Base-by-base conservation (phyloP, 2,888 invertebrate genomes). In the Apoderus coryli region DNA sequence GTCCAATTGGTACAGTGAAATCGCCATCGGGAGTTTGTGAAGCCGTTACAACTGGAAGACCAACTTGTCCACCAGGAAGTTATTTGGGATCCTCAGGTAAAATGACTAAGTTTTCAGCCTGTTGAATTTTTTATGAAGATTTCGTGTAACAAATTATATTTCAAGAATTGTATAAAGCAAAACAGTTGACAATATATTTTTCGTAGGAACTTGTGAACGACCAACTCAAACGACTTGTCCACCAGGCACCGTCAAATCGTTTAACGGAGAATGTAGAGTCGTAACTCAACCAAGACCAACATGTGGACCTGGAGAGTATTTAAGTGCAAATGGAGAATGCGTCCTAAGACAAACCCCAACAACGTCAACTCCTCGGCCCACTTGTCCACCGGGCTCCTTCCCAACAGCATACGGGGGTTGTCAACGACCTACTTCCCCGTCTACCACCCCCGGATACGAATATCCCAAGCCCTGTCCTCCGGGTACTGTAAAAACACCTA, bases 291-390 rank as follows among this genome's bases (percentile, higher is more conserved):
- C 24, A 4, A 9, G 23, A n/a, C 14, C 28, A 10, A 27, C 28
- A 11, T 36, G 35, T 16, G 23, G 23, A n/a, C 33, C 31, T 16
- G 40, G 40, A 12, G 25, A 29, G 30, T 30, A 31, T 26, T 29
- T 24, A 11, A 29, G 33, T 7, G 29, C 41, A 16, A 41, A 46
- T 52, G 2, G 54, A 16, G 16, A 56, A 10, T 38, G 36, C 27
- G 16, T 31, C 29, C 15, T 22, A 12, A 30, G 34, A 24, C 5
- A 6, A 32, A 32, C 32, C 14, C 31, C 29, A 13, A 35, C 33
- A 25, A 22, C 13, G 12, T 13, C 34, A 6, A 14, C 33, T 15
- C 33, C 40, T 23, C 24, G 29, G 22, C 38, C 34, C 10, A 9
- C 27, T 29, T 40, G 40, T 27, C 36, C 40, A 14, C 26, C 25